Percentiles rank a stretch among this genome's conserved stretches.
phyloP scores from a whole-genome alignment of 2,888 invertebrate genomes.

The Anthophora plumipes region DNA sequence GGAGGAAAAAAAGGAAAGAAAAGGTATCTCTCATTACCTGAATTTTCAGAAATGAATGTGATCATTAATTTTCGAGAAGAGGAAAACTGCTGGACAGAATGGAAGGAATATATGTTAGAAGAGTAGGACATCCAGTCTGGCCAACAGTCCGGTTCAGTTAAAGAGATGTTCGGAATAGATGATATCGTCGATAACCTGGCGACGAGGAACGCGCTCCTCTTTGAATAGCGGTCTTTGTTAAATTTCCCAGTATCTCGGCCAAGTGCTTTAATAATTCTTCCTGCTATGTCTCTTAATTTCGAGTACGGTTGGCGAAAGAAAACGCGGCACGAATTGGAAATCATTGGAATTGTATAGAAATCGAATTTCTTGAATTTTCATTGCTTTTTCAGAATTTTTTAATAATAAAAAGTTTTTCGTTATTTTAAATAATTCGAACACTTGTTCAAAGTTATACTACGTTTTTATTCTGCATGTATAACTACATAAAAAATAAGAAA shows the following conservation, averaged over 20 bases:
- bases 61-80: constrained; percentile 68
- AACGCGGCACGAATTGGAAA: not conserved
- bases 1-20: not conserved
- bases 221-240: constrained; percentile 42
- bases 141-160: constrained; percentile 48
- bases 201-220: constrained; percentile 47
- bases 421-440: too few relatives aligned
- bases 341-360: not conserved
- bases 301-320: not conserved
- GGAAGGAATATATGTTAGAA: constrained; percentile 55
- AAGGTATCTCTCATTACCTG: constrained; percentile 71
- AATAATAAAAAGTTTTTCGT: too few relatives aligned
- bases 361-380: not conserved
- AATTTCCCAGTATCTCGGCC: constrained; percentile 38
- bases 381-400: too few relatives aligned
- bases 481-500: too few relatives aligned
- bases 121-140: constrained; percentile 28
- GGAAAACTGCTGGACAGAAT: constrained; percentile 66
- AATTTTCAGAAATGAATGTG: constrained; percentile 73
- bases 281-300: constrained; percentile 26
- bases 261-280: constrained; percentile 42
- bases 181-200: constrained; percentile 62
- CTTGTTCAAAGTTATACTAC: too few relatives aligned
- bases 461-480: too few relatives aligned
- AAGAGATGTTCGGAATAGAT: constrained; percentile 62